phyloP scores from a whole-genome alignment of 1,140 invertebrate genomes.

The Chlorops oryzae region DNA sequence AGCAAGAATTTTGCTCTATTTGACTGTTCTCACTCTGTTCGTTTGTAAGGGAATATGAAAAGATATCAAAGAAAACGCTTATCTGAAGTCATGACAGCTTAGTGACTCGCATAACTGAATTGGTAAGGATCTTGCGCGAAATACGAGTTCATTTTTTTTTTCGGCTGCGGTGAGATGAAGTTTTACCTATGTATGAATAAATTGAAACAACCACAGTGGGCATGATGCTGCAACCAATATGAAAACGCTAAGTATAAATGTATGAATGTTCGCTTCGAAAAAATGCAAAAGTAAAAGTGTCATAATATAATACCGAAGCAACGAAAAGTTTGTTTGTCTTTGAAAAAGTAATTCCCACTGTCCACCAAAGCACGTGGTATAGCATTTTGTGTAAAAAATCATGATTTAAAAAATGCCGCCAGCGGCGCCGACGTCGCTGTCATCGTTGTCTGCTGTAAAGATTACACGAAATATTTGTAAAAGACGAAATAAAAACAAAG shows the following conservation, averaged over 20 bases:
- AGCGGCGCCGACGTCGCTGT: conserved; percentile 42
- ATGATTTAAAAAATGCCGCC: conserved; percentile 39
- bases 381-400: neutral
- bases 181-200: too few relatives aligned
- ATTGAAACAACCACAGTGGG: too few relatives aligned
- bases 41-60: too few relatives aligned
- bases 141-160: conserved; percentile 46
- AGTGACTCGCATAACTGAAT: conserved; percentile 42
- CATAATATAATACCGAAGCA: too few relatives aligned
- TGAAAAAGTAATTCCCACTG: conserved; percentile 5
- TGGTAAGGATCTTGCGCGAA: conserved; percentile 45
- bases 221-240: too few relatives aligned
- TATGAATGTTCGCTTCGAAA: too few relatives aligned
- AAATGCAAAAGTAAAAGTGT: too few relatives aligned
- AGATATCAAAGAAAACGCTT: too few relatives aligned
- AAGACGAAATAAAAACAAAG: conserved; percentile 27
- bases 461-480: conserved; percentile 47
- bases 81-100: conserved; percentile 43
- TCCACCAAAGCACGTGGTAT: neutral
- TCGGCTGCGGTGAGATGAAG: too few relatives aligned
- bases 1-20: conserved; percentile 45
- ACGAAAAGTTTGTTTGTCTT: too few relatives aligned
- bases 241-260: too few relatives aligned
- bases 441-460: conserved; percentile 46
- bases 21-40: too few relatives aligned